Base-by-base conservation (phyloP, 2,888 invertebrate species). In the Eupithecia vulgata region DNA sequence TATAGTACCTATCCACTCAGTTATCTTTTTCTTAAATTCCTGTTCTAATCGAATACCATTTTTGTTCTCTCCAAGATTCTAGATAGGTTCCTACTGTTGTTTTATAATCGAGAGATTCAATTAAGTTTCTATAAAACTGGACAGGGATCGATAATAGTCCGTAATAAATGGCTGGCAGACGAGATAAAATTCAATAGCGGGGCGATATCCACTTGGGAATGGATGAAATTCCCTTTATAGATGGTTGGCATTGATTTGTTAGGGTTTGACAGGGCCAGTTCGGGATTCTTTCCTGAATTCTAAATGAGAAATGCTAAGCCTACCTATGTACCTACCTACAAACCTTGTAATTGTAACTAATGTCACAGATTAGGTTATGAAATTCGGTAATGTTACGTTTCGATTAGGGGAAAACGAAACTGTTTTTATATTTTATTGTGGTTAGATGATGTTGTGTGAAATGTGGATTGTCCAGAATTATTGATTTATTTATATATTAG, bases 161-260 rank as follows among this genome's bases (percentile, higher is more conserved):
- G 64, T 66, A 45, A 10, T 64, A 62, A 75, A 72, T 68, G 62
- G 45, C 25, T 37, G 67, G 40, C 61, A 64, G 67, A 65, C 30
- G 59, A 72, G 72, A 75, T 75, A 70, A 70, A 67, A 67, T 70
- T 72, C 64, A 70, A 72, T 72, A 42, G 30, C 67, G 17, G 15
- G 67, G 62, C 42, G 64, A 59, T 52, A 67, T 59, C 61, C 34
- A 61, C 34, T 40, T 48, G 65, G 52, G 64, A 21, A 52, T 34
- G 35, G 37, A 62, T 25, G 69, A 70, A 42, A 40, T 62, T 52
- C 52, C 15, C 42, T 30, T 37, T 37, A 52, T 59, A 72, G 21
- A 57, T 57, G 52, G 57, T 59, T 42, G 67, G 35, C 45, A 64
- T 64, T 65, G 48, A 68, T 68, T 64, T 72, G 64, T 72, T 13